Base-by-base conservation (phyloP, 2,113 vertebrate species). In the Geothlypis trichas region DNA sequence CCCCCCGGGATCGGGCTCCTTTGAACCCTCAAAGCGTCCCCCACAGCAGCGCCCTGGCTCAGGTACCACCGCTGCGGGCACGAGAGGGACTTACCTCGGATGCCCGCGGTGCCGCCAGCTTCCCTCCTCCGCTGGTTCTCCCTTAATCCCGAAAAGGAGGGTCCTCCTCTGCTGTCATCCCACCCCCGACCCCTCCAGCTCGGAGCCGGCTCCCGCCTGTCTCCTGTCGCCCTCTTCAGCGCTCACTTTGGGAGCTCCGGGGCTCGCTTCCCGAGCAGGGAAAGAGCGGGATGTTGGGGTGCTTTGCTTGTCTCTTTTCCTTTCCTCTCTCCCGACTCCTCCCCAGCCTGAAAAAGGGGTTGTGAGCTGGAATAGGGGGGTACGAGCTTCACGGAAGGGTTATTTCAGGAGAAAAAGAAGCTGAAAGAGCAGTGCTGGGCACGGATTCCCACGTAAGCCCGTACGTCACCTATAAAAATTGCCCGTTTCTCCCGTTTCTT, bases 401-500 rank as follows among this genome's bases (percentile, higher is more conserved):
- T 92, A 94, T 94, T 97, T 97, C 90, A 87, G 93, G 61, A 95
- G 90, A 37, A 87, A 75, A 84, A 93, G 85, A 66, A 83, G 75
- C 96, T 93, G 90, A 61, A 92, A 94, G 86, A 93, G 89, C 88
- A 66, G 90, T 80, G 93, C 86, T 79, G 96, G 94, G 93, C 95
- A 93, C 49, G 77, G 82, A 92, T 94, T 96, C 82, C 90, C 96
- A 97, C 96, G 96, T 98, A 96, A 97, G 89, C 80, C 93, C 77
- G 93, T 96, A 97, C 96, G 96, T 97, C 97, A 97, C 96, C 95
- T 96, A 97, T 93, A 94, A 97, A 97, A 97, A 93, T 84, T 57
- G 85, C 42, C 89, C 63, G 5, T 91, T 89, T 92, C 78, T 75
- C 73, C 62, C 8, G 8, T 80, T 90, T 93, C 91, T 84, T 61